Evolutionary conservation across 1,140 invertebrate species (phyloP).

Genomic region (Antheraea pernyi): DNA sequence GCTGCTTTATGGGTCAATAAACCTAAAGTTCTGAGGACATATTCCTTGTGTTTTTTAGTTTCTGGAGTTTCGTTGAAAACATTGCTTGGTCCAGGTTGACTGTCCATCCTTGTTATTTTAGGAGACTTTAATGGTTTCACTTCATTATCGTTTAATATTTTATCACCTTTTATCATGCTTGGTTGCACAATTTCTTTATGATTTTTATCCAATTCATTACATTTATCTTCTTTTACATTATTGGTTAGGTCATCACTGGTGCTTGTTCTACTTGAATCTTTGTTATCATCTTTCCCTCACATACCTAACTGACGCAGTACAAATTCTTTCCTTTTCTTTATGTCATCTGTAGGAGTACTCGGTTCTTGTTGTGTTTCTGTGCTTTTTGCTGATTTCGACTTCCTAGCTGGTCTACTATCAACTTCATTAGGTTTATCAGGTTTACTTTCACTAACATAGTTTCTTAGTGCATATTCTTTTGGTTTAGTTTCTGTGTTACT

Average conservation of each 20-base stretch:
- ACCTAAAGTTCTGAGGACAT: constrained; percentile 82
- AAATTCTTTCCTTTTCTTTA: constrained; percentile 3
- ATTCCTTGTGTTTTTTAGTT: constrained; percentile 81
- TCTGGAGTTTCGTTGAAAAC: constrained; percentile 77
- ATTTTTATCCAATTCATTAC: neutral
- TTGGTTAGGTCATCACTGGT: neutral
- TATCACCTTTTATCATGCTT: neutral
- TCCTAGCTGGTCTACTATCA: neutral
- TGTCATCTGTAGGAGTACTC: neutral
- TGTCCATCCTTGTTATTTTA: constrained; percentile 39
- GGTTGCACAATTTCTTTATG: neutral
- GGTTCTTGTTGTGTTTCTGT: neutral
- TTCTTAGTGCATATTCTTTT: constrained; percentile 9
- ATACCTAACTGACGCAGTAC: neutral
- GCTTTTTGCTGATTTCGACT: neutral
- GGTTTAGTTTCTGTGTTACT: neutral
- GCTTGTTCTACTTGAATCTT: neutral
- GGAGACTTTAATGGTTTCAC: constrained; percentile 7
- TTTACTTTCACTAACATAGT: neutral
- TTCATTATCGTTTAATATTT: neutral
- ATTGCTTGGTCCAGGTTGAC: constrained; percentile 56
- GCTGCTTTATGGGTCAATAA: constrained; percentile 82
- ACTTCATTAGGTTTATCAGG: neutral
- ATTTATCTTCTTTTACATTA: neutral
- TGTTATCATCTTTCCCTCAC: neutral